Base-by-base conservation (phyloP, 2,888 invertebrate genomes). In the Melanotus villosus region DNA sequence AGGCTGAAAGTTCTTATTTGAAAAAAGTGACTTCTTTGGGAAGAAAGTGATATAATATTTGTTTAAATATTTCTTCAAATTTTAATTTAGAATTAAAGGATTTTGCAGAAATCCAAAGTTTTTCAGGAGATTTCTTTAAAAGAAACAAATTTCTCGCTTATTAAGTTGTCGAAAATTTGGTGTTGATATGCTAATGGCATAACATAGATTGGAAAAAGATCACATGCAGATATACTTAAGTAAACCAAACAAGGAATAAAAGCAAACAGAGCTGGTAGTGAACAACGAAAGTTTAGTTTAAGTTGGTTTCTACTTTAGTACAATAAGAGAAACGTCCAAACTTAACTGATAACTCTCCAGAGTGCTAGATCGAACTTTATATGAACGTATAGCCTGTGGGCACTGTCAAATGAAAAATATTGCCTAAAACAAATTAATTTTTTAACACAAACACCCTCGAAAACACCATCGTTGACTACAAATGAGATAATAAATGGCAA, bases 271-370 rank as follows among this genome's bases (percentile, higher is more conserved):
- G 26, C 16, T 18, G 18, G n/a, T 5, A 18, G 12, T 10, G 16
- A 16, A 52, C 52, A 52, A 16, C 26, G 52, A 52, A 52, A 52
- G 32, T 52, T 52, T 50, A 12, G 26, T 50, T 32, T 52, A 32
- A 52, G 52, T 52, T 52, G 32, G 32, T n/a, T 32, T 32, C 32
- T 26, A 32, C 26, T 32, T 23, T n/a, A 32, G 7, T 16, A 18
- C 50, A 50, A 16, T 16, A 14, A 9, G 16, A 50, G n/a, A 43
- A 43, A 50, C 52, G 30, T 14, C 26, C 3, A 26, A 50, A 30
- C 26, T 26, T 14, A 19, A 23, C 23, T 21, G 21, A 43, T 30
- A 50, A 26, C 50, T 50, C 23, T 50, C 19, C 10, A 9, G 18
- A 43, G 43, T 16, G 12, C 12, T 34, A 34, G 34, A 12, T 34